Evolutionary conservation across 1,140 invertebrate genomes (phyloP), one percentile per base, ranked within the genome.

Genomic region (Heliothis subflexa): DNA sequence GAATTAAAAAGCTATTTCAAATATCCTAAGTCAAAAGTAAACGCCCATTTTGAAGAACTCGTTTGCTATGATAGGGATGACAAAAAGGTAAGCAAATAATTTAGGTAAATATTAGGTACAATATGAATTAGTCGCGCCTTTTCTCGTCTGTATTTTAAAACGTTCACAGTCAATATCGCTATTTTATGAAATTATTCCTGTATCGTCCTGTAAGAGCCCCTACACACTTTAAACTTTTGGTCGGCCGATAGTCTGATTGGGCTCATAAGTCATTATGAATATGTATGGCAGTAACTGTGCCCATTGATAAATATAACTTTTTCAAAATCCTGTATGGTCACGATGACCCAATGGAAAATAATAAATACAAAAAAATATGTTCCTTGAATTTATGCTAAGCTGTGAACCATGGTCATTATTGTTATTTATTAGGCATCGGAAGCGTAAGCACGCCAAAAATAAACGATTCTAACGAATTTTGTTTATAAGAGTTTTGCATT

Each of bases 21-120:
- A 72, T 73, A 89, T 79, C 92, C 92, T 4, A 92, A 87, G 80
- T 64, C 79, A 11, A 83, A 83, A 55, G 1, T 90, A 2, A 93
- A 91, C 77, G 88, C 85, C 57, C 92, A 91, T 64, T 92, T 93
- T 73, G 92, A 93, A 80, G 92, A 93, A 79, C 72, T 93, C 25
- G 78, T 81, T 28, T 93, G 92, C 50, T 92, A 87, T 66, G 75
- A 86, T 3, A 83, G 86, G 78, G 81, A 83, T 10, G 78, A 84
- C 49, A 87, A 79, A 81, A 92, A 91, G 88, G 91, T 93, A 88
- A 83, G 72, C 57, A 64, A 57, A 25, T 68, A 21, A 52, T 66
- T 54, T 64, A 40, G 9, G 33, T 40, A 0, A 9, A 40, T 40
- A 40, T 7, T 25, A 25, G 21, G 21, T 25, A 25, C 21, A 25